A percentile compares a stretch with the other conserved stretches of the same genome.
These are phyloP conservation scores for Drosophila quinaria DNA, from an alignment of 2,888 invertebrate species.

Conservation along the genomic window DNA sequence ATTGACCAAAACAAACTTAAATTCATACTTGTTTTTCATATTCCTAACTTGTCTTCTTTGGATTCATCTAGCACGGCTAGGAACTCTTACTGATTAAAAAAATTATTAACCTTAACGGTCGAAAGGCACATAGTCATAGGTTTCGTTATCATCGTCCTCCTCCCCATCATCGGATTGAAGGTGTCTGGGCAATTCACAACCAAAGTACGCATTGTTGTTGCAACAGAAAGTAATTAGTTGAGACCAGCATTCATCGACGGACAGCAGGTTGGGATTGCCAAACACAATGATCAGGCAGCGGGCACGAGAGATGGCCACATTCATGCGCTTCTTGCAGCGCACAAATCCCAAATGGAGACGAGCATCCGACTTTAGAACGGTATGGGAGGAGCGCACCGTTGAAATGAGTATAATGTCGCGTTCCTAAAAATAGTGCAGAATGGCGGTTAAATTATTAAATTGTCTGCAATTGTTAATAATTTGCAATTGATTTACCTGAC, in stretches of 20 bases:
- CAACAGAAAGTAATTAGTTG: constrained; percentile 88
- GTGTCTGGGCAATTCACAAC: constrained; percentile 88
- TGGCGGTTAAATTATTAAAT: background rate
- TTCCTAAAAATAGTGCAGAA: constrained; percentile 69
- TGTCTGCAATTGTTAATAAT: background rate
- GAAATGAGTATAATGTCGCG: constrained; percentile 90
- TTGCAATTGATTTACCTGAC: constrained; percentile 87
- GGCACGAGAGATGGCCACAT: constrained; percentile 95
- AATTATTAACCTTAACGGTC: background rate
- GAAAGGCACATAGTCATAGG: background rate
- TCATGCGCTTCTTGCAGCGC: constrained; percentile 91
- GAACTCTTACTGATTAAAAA: background rate
- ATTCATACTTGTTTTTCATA: background rate
- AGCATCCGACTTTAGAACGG: constrained; percentile 86
- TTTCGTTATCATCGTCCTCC: background rate
- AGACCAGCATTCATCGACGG: constrained; percentile 90
- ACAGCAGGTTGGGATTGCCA: constrained; percentile 92
- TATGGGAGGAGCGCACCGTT: constrained; percentile 88
- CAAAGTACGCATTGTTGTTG: constrained; percentile 89
- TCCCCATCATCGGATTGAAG: background rate
- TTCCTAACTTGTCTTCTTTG: constrained; percentile 1
- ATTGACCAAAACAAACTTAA: background rate
- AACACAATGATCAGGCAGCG: constrained; percentile 91
- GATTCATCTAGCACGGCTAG: constrained; percentile 5
- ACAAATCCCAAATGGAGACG: constrained; percentile 90